Evolutionary conservation across 2,113 vertebrate genomes (phyloP).

Genomic region (Eupsittula cactorum): DNA sequence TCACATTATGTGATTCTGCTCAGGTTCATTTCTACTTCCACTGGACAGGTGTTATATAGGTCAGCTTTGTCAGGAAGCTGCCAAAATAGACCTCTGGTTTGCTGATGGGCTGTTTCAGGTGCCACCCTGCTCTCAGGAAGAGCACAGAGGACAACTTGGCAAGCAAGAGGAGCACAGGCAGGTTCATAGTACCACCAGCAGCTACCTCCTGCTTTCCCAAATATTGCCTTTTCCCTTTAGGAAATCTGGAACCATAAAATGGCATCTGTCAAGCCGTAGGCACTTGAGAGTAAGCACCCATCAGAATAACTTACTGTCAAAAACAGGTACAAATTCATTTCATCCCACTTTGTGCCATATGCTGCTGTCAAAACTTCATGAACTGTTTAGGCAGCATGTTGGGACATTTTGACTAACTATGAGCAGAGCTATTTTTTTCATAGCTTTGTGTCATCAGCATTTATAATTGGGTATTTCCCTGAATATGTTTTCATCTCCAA

Average conservation of each 20-base stretch:
- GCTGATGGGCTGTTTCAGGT: not conserved
- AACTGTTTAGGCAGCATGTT: constrained; percentile 67
- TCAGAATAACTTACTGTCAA: constrained; percentile 69
- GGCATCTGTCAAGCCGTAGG: constrained; percentile 64
- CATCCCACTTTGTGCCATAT: constrained; percentile 63
- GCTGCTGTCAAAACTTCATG: constrained; percentile 70
- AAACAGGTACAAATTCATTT: constrained; percentile 62
- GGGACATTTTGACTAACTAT: constrained; percentile 62
- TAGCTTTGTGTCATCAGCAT: not conserved
- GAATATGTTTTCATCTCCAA: not conserved
- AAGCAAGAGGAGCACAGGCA: not conserved
- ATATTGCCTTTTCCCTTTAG: constrained; percentile 36
- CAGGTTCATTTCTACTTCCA: not conserved
- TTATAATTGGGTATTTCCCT: constrained; percentile 37
- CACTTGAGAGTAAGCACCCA: constrained; percentile 55
- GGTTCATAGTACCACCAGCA: not conserved
- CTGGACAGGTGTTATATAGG: not conserved
- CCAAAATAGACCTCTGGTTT: not conserved
- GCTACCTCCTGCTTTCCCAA: constrained; percentile 33
- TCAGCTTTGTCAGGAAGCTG: not conserved
- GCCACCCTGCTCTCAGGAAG: not conserved
- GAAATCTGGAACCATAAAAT: constrained; percentile 53
- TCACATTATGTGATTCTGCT: fast-evolving
- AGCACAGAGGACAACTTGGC: not conserved
- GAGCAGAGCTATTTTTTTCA: constrained; percentile 48